Percentiles rank a stretch among this genome's conserved stretches.
These are phyloP conservation scores for Myopa tessellatipennis DNA, from an alignment of 2,888 invertebrate genomes.

Conservation along the genomic window DNA sequence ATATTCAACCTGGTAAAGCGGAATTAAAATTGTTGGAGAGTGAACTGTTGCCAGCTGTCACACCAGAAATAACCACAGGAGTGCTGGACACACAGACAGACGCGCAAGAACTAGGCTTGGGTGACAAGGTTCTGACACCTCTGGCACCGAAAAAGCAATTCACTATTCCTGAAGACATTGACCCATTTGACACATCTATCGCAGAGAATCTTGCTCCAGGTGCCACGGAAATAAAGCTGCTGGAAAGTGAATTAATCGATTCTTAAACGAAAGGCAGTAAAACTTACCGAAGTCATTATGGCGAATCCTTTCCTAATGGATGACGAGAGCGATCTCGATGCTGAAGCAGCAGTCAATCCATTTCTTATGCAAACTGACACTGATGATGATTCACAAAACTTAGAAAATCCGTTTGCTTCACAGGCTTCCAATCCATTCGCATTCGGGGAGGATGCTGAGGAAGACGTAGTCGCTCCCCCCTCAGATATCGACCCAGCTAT, in stretches of 20 bases:
- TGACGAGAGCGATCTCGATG: slow-evolving; percentile 73
- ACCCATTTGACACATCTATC: slow-evolving; percentile 91
- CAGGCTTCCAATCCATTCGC: slow-evolving; percentile 77
- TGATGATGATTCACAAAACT: slow-evolving; percentile 52
- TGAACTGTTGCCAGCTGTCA: slow-evolving; percentile 73
- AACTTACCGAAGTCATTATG: slow-evolving; percentile 69
- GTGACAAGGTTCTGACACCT: slow-evolving; percentile 78
- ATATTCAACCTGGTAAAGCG: slow-evolving; percentile 80
- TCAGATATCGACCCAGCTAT: slow-evolving; percentile 65
- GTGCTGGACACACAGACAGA: slow-evolving; percentile 67
- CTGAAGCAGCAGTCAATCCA: slow-evolving; percentile 72
- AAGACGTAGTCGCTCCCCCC: slow-evolving; percentile 46
- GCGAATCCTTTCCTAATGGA: slow-evolving; percentile 86
- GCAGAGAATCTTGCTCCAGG: slow-evolving; percentile 81
- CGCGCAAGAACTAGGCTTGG: slow-evolving; percentile 70
- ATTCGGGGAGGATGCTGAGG: slow-evolving; percentile 68
- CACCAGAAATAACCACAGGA: slow-evolving; percentile 57
- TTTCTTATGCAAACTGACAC: slow-evolving; percentile 72
- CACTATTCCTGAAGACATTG: slow-evolving; percentile 70
- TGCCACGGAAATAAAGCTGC: slow-evolving; percentile 80
- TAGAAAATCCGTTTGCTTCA: slow-evolving; percentile 77
- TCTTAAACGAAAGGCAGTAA: slow-evolving; percentile 51
- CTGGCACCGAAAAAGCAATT: slow-evolving; percentile 68
- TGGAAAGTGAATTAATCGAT: slow-evolving; percentile 81
- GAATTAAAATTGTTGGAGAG: slow-evolving; percentile 83